Base-by-base conservation (phyloP, 2,113 vertebrate species). In the Microcebus tavaratra region DNA sequence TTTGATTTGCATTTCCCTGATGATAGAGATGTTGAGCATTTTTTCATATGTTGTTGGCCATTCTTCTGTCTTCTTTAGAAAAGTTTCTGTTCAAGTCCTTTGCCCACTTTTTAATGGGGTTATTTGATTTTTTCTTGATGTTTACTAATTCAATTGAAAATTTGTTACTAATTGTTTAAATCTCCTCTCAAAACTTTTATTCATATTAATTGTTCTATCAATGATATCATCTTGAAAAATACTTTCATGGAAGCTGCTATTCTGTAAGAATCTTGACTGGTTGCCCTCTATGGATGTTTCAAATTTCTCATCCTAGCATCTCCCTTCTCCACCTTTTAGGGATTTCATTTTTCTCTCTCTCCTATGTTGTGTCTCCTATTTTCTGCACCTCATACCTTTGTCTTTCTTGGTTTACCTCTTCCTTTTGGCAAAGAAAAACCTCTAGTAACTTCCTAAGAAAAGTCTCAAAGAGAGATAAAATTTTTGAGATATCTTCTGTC, bases 361-460 rank as follows among this genome's bases (percentile, higher is more conserved):
- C 48, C 5, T 92, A 7, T 36, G 23, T n/a, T 29, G 3, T 80
- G 21, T 39, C 34, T 85, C 34, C 34, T 48, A 63, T 90, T 90
- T 92, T 86, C 21, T 81, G 27, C 8, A 65, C 50, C 8, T 12
- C 15, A 31, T 12, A 55, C 48, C 48, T 65, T 85, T 61, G 36
- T 80, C 21, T 92, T 88, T 92, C 50, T 90, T 90, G 45, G 9
- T 68, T 95, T 86, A 68, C 8, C 55, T 92, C 55, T 93, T 92
- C 3, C 11, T 76, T 92, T 86, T 59, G 36, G 20, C 45, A 34
- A 39, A 95, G 27, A 88, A 93, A 86, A 86, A 68, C 59, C 18
- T 89, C 27, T 39, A 86, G 61, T 86, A 87, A 7, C 34, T 86
- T 93, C 27, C 29, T 79, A 20, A 75, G 27, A 73, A 92, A 90